Evolutionary conservation across 2,797 vertebrate genomes (phyloP), one percentile per base, ranked within the genome.

Genomic region (Onychomys arenicola): DNA sequence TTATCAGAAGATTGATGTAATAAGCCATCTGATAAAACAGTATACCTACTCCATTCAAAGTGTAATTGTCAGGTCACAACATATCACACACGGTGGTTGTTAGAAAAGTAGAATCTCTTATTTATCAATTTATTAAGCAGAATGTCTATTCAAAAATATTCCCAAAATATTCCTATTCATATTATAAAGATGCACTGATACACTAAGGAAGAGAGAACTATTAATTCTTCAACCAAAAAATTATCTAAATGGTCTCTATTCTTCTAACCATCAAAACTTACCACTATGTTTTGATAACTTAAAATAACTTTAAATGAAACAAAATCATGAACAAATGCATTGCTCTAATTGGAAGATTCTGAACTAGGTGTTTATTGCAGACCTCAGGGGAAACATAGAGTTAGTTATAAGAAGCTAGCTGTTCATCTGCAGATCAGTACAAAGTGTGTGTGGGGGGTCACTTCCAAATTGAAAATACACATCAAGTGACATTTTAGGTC

Each of bases 401-500:
- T 92, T 93, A 94, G 27, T 84, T 81, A 25, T 13, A 21, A 46
- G n/a, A 89, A 32, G 37, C 61, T 81, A 81, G 19, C 85, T 83
- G 67, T 59, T 75, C 61, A 49, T 14, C 43, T 6, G 0, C 21
- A 37, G 25, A 93, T 85, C 40, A 71, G 63, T 73, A 43, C 3
- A 37, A 63, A 29, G 12, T 93, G 6, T n/a, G n/a, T n/a, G n/a
- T n/a, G n/a, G 13, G 19, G n/a, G 52, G 82, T 4, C 4, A 92
- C 13, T 91, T 55, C 75, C 86, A 34, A 94, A 34, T 16, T 65
- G 49, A 91, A 84, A 57, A 84, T 37, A 94, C 43, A 80, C 2
- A 43, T 69, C 87, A 83, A 87, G 52, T 84, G 52, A 80, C 61
- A 29, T 84, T 93, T 76, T 61, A 96, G 77, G 85, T 67, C 75